These are phyloP conservation scores for Theocolax elegans DNA, from an alignment of 1,140 invertebrate species.

Conservation along the genomic window DNA sequence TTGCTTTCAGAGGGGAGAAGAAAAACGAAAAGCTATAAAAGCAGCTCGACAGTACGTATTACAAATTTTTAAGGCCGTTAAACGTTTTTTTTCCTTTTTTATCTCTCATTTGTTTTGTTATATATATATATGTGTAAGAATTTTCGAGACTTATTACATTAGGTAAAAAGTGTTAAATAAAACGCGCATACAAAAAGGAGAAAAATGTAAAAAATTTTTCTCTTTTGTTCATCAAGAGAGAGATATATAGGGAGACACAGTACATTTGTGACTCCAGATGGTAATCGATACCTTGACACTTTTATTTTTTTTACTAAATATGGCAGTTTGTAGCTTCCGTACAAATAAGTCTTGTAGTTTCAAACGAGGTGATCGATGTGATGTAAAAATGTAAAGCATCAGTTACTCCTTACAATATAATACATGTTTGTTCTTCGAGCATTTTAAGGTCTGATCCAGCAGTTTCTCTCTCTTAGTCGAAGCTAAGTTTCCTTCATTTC, in stretches of 20 bases:
- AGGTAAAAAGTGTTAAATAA: no score
- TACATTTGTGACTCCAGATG: constrained; percentile 1
- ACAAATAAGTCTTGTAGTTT: constrained; percentile 23
- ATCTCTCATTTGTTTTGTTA: not conserved
- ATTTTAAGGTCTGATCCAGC: not conserved
- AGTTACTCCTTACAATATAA: constrained; percentile 10
- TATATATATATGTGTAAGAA: no score
- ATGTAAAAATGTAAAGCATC: not conserved
- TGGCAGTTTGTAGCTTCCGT: constrained; percentile 24
- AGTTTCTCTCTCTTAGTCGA: not conserved
- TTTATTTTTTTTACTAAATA: constrained; percentile 22
- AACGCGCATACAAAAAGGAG: constrained; percentile 5
- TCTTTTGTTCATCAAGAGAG: constrained; percentile 2
- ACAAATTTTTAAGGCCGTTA: constrained; percentile 44
- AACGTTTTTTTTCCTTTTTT: constrained; percentile 15
- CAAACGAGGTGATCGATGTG: not conserved
- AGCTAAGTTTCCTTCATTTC: not conserved
- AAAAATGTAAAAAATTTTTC: not conserved
- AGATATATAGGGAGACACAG: no score
- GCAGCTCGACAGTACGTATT: constrained; percentile 35
- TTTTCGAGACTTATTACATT: no score
- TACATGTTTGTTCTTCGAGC: not conserved
- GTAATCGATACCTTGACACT: not conserved
- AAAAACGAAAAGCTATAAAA: constrained; percentile 9
- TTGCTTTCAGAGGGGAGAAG: constrained; percentile 7